Conservation (phyloP, 2,113 vertebrate genomes). For the Malurus melanocephalus region DNA sequence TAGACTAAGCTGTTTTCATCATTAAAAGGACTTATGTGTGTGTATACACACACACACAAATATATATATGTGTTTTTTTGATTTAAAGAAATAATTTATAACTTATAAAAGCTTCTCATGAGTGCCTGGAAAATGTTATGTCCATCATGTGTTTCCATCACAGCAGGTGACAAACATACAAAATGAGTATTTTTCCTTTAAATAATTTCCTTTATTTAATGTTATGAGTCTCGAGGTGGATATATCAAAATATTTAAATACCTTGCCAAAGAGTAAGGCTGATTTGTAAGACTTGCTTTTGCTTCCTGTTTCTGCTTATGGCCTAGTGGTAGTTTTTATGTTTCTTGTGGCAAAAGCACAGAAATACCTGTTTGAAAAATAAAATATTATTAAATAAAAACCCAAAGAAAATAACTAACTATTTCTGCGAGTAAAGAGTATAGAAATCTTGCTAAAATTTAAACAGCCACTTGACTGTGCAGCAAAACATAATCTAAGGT, state of each 20-base stretch:
- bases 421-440: background rate
- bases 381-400: background rate
- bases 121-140: background rate
- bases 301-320: background rate
- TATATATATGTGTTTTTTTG: background rate
- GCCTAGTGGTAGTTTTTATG: background rate
- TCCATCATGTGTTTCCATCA: background rate
- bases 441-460: background rate
- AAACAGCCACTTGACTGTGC: background rate
- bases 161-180: background rate
- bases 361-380: background rate
- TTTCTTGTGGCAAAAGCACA: background rate
- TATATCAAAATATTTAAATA: background rate
- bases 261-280: background rate
- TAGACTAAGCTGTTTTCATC: background rate
- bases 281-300: background rate
- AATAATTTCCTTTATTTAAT: background rate
- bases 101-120: background rate
- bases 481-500: background rate
- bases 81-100: background rate
- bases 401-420: background rate
- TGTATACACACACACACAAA: rapidly evolving
- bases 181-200: background rate
- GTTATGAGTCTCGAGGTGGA: background rate
- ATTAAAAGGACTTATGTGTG: rapidly evolving